These are phyloP conservation scores for Thrips palmi DNA, from an alignment of 1,140 invertebrate genomes.

Conservation along the genomic window DNA sequence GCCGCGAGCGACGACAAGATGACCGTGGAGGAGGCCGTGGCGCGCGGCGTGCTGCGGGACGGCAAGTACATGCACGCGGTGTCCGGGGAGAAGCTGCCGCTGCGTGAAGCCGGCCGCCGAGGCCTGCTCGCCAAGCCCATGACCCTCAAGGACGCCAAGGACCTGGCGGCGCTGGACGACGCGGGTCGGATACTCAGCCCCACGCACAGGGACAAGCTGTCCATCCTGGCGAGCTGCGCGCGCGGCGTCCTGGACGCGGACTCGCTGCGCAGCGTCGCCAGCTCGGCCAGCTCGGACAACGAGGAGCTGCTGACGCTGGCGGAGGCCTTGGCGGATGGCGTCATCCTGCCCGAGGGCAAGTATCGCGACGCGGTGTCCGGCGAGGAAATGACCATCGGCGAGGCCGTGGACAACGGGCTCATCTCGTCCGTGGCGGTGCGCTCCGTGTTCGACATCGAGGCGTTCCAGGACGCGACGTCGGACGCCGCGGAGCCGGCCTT, in stretches of 20 bases:
- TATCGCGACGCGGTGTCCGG: slow-evolving; percentile 51
- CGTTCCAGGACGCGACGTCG: slow-evolving; percentile 66
- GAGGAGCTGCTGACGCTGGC: slow-evolving; percentile 64
- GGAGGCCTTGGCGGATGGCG: slow-evolving; percentile 60
- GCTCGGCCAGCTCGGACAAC: slow-evolving; percentile 49
- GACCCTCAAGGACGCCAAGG: slow-evolving; percentile 71
- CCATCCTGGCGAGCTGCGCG: slow-evolving; percentile 65
- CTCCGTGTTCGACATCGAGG: slow-evolving; percentile 81
- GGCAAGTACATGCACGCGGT: slow-evolving; percentile 59
- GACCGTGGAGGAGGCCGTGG: slow-evolving; percentile 59
- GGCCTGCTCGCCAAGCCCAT: slow-evolving; percentile 71
- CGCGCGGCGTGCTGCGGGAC: slow-evolving; percentile 53
- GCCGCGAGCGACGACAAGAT: slow-evolving; percentile 56
- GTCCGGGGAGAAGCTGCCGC: slow-evolving; percentile 51
- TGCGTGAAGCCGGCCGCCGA: slow-evolving; percentile 59
- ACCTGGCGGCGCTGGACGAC: slow-evolving; percentile 61
- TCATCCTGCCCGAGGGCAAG: slow-evolving; percentile 52
- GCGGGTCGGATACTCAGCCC: slow-evolving; percentile 62
- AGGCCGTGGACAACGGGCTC: slow-evolving; percentile 43
- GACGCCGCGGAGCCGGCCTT: slow-evolving; percentile 51
- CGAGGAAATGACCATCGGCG: slow-evolving; percentile 44
- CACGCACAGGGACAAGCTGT: slow-evolving; percentile 48
- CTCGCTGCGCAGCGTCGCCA: slow-evolving; percentile 60
- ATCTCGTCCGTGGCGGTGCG: slow-evolving; percentile 73
- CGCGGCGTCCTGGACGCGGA: slow-evolving; percentile 73